Conservation (phyloP, 1,140 invertebrate species). For the Chlorops oryzae region DNA sequence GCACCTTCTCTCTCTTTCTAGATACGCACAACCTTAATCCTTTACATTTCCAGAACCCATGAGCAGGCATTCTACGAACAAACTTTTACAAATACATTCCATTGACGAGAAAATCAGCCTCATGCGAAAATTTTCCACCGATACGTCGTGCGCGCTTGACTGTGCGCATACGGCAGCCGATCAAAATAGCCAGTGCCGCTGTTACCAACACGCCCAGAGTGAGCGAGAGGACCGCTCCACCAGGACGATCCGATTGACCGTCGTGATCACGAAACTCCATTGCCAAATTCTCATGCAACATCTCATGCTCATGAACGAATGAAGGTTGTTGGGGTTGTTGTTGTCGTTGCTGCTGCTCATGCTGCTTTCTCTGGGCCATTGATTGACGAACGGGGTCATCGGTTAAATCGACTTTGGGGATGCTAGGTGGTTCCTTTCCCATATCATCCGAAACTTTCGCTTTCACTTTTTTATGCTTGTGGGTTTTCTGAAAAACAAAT, state of each 20-base stretch:
- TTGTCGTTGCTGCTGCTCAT: neutral
- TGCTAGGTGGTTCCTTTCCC: neutral
- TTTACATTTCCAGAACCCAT: too few relatives aligned
- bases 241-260: conserved; percentile 60
- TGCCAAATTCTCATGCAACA: conserved; percentile 41
- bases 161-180: conserved; percentile 72
- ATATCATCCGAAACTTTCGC: conserved; percentile 14
- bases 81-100: conserved; percentile 97
- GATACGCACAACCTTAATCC: too few relatives aligned
- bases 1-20: too few relatives aligned
- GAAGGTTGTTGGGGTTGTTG: conserved; percentile 19
- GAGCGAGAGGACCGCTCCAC: conserved; percentile 78
- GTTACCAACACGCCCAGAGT: conserved; percentile 59
- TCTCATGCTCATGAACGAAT: conserved; percentile 40
- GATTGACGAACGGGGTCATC: conserved; percentile 37
- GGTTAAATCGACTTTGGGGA: conserved; percentile 7
- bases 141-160: conserved; percentile 67
- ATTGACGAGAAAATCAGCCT: conserved; percentile 94
- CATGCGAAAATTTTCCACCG: conserved; percentile 77
- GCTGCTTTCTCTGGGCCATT: conserved; percentile 34
- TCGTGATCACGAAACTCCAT: conserved; percentile 52
- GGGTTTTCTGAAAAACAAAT: conserved; percentile 28
- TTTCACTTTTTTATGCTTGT: conserved; percentile 41
- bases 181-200: conserved; percentile 65
- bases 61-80: too few relatives aligned